Percentiles rank a stretch among this genome's conserved stretches.
Conservation (phyloP, 2,113 vertebrate species). For the Indicator maculatus region DNA sequence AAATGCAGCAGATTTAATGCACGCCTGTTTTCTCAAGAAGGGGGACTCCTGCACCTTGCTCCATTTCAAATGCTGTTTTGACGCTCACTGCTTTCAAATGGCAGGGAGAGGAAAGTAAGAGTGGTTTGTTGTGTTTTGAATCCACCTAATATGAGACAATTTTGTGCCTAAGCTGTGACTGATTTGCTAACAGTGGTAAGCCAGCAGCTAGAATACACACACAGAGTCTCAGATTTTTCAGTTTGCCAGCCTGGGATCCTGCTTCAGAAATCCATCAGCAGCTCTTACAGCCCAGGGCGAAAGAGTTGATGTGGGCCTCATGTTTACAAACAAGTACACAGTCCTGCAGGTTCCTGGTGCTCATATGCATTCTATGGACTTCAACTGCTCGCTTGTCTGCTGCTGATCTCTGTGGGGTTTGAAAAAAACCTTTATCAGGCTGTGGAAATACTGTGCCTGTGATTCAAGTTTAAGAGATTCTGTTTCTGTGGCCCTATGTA, state of each 20-base stretch:
- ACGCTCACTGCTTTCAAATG: not conserved
- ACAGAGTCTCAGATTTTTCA: not conserved
- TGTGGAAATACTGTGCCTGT: fast-evolving
- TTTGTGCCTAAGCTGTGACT: not conserved
- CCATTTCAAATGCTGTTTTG: not conserved
- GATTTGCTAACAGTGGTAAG: not conserved
- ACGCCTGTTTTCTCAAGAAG: fast-evolving
- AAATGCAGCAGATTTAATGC: fast-evolving
- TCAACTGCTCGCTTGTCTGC: not conserved
- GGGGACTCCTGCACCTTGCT: not conserved
- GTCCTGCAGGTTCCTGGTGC: not conserved
- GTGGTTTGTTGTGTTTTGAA: not conserved
- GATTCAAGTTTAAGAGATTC: not conserved
- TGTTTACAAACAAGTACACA: not conserved
- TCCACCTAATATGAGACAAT: not conserved
- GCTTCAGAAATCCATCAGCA: not conserved
- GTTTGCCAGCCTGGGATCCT: not conserved
- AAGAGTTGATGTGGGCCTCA: not conserved
- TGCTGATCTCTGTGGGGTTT: fast-evolving
- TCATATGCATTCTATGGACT: not conserved
- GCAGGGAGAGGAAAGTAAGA: not conserved
- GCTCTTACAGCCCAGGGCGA: not conserved
- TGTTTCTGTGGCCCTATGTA: not conserved
- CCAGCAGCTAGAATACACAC: not conserved
- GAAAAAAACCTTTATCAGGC: not conserved